phyloP scores from a whole-genome alignment of 2,113 vertebrate species.

The Mellivora capensis region DNA sequence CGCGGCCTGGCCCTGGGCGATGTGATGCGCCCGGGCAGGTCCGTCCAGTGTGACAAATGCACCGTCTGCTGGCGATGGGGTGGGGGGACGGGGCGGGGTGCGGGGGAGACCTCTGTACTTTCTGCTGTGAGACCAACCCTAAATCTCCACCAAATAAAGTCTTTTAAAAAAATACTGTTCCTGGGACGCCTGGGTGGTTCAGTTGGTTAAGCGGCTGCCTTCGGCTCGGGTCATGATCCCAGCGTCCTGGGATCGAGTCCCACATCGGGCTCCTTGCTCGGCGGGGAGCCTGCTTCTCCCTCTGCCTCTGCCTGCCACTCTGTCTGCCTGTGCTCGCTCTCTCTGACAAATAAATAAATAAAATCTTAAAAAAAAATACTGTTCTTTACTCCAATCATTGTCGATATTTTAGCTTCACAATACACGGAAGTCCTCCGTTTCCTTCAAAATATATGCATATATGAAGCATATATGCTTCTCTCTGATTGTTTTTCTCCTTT shows the following conservation, averaged over 20 bases:
- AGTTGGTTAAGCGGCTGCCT: too few relatives aligned
- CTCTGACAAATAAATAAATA: not conserved
- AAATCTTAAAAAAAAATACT: not conserved
- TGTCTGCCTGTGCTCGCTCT: too few relatives aligned
- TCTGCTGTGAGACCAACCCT: not conserved
- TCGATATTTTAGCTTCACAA: not conserved
- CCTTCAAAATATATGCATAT: not conserved
- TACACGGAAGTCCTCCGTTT: not conserved
- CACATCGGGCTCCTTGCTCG: too few relatives aligned
- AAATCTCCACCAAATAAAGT: not conserved
- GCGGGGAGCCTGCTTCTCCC: too few relatives aligned
- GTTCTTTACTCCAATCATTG: not conserved
- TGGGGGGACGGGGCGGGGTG: not conserved
- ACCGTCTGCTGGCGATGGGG: not conserved
- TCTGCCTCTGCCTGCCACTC: too few relatives aligned
- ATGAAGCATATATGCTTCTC: too few relatives aligned
- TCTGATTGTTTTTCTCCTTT: not conserved
- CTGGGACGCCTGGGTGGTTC: too few relatives aligned
- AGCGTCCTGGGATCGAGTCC: too few relatives aligned
- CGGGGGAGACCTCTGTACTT: not conserved
- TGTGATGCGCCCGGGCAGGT: fast-evolving
- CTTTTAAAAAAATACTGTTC: not conserved
- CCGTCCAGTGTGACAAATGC: not conserved
- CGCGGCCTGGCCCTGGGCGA: not conserved
- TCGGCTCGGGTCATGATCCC: too few relatives aligned